Evolutionary conservation across 2,888 invertebrate genomes (phyloP), one percentile per base, ranked within the genome.

Genomic region (Lepidochitona cinerea): DNA sequence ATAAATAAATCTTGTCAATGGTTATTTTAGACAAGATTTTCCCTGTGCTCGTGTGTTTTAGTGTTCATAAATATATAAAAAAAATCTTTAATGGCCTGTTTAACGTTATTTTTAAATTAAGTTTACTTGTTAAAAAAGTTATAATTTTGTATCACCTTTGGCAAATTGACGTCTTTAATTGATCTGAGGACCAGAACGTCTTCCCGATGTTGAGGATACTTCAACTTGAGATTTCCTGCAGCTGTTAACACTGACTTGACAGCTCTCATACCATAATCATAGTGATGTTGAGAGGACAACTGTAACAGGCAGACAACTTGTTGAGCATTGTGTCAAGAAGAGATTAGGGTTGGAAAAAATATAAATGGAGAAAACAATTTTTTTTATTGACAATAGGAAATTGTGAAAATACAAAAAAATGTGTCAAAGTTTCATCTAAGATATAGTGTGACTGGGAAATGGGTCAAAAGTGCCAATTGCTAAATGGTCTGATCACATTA

Each of bases 251-350:
- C 90, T 7, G 90, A 89, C 79, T 90, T 90, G 35, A 90, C 90
- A 1, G 90, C 90, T 70, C 90, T 75, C 90, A 90, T 90, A 23
- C 90, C 90, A 75, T 90, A 90, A 78, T 90, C 90, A 76, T 90
- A 90, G 79, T 90, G 90, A 79, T 90, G 89, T 74, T 90, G 90
- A 33, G 90, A 89, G n/a, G 90, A 90, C 72, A 90, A 75, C 86
- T 90, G 77, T 2, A 79, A 69, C 5, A 41, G 33, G 64, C 49
- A 37, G 9, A 1, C 37, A 36, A 72, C 4, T 23, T 12, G 18
- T 9, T 9, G 18, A 9, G 18, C 9, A 9, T 12, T 41, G 9
- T 12, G 18, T 18, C 9, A 41, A 18, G 9, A 12, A 41, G 41
- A 54, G 9, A 26, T 9, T 54, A 9, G 23, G 26, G 54, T n/a